Conservation (phyloP, 2,888 invertebrate genomes). For the Drosophila acutilabella region DNA sequence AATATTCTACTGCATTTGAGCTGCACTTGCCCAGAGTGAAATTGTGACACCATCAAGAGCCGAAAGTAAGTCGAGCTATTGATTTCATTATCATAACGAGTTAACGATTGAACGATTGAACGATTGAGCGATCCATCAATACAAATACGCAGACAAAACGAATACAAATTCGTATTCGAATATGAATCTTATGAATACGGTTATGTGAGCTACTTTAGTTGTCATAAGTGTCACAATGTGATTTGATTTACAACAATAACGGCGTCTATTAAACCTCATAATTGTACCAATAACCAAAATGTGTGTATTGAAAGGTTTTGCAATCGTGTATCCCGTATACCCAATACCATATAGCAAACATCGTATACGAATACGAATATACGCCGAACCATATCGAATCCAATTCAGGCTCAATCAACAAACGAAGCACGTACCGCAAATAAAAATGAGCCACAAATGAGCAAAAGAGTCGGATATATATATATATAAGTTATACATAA, state of each 20-base stretch:
- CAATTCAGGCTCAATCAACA: conserved; percentile 51
- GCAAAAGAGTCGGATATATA: conserved; percentile 46
- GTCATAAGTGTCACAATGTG: conserved; percentile 81
- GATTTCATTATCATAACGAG: conserved; percentile 66
- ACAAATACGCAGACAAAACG: conserved; percentile 8
- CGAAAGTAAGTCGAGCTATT: conserved; percentile 45
- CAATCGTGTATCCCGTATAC: conserved; percentile 47
- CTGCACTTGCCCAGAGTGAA: conserved; percentile 28
- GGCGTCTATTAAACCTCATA: conserved; percentile 80
- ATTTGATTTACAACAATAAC: conserved; percentile 82
- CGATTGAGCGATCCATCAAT: conserved; percentile 24
- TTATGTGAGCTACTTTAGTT: conserved; percentile 82
- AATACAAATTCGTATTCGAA: conserved; percentile 15
- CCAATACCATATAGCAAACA: conserved; percentile 4
- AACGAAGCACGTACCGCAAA: conserved; percentile 70
- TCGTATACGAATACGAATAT: conserved; percentile 2
- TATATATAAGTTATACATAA: conserved; percentile 29
- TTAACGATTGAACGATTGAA: conserved; percentile 27
- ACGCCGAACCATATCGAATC: conserved; percentile 15
- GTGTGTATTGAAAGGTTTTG: conserved; percentile 61
- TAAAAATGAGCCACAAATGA: conserved; percentile 77
- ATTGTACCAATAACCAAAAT: conserved; percentile 77
- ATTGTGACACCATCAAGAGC: conserved; percentile 34
- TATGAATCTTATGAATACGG: conserved; percentile 63
- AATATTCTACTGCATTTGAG: conserved; percentile 15